Percentiles rank a stretch among this genome's conserved stretches.
Evolutionary conservation across 2,888 invertebrate genomes (phyloP).

Genomic region (Philhelius pedissequus): DNA sequence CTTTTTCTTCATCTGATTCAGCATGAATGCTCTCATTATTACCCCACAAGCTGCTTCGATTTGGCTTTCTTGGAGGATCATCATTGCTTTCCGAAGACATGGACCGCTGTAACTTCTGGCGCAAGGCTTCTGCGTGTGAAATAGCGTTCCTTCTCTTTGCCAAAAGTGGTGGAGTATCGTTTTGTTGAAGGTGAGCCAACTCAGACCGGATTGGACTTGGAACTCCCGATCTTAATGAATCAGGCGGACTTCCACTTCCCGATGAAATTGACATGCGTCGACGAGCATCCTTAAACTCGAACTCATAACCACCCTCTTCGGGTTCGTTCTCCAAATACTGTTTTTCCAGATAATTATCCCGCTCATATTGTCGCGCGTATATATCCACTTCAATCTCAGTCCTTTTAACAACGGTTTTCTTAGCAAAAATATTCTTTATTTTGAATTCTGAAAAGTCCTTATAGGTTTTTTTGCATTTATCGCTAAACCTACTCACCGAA

Average conservation of each 20-base stretch:
- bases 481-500: conserved; percentile 70
- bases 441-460: conserved; percentile 76
- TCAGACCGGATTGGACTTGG: conserved; percentile 57
- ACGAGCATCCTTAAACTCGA: conserved; percentile 72
- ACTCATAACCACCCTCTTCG: conserved; percentile 73
- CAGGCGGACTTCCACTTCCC: conserved; percentile 66
- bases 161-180: conserved; percentile 22
- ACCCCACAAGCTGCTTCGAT: conserved; percentile 63
- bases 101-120: conserved; percentile 64
- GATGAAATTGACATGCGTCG: conserved; percentile 70
- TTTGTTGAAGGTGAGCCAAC: conserved; percentile 32
- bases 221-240: conserved; percentile 58
- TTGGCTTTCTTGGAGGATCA: conserved; percentile 58
- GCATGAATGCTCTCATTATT: conserved; percentile 1
- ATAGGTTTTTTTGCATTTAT: conserved; percentile 75
- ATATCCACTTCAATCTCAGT: conserved; percentile 75
- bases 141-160: conserved; percentile 65
- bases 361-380: conserved; percentile 74
- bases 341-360: conserved; percentile 72
- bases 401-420: conserved; percentile 74
- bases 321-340: conserved; percentile 71
- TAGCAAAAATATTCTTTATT: conserved; percentile 75
- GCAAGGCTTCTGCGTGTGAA: conserved; percentile 70
- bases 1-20: not conserved
- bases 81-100: conserved; percentile 69